These are phyloP conservation scores for Drosophila monieri DNA, from an alignment of 2,888 invertebrate species.

Conservation along the genomic window DNA sequence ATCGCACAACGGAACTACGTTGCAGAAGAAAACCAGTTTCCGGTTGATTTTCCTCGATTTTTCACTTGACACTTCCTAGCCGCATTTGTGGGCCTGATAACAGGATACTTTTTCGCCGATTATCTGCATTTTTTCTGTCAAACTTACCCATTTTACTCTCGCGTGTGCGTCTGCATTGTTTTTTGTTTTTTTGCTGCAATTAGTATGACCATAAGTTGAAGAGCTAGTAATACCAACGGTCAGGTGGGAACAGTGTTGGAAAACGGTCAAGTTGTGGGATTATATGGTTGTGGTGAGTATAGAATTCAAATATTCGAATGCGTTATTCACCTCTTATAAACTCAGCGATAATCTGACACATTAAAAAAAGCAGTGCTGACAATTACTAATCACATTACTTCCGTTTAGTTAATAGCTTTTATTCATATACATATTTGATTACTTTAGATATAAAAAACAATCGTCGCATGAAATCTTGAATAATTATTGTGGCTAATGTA, in stretches of 20 bases:
- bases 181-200: slow-evolving; percentile 51
- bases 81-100: neutral
- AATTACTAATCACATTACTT: neutral
- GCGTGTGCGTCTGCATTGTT: slow-evolving; percentile 67
- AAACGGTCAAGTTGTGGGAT: neutral
- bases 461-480: slow-evolving; percentile 52
- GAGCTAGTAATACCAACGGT: neutral
- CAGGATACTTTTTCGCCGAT: slow-evolving; percentile 29
- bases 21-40: slow-evolving; percentile 46
- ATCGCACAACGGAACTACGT: slow-evolving; percentile 52
- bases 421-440: slow-evolving; percentile 35
- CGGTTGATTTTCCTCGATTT: neutral
- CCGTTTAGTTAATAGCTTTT: slow-evolving; percentile 24
- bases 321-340: neutral
- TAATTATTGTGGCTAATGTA: slow-evolving; percentile 17
- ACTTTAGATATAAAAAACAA: slow-evolving; percentile 43
- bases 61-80: slow-evolving; percentile 1
- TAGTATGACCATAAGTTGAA: slow-evolving; percentile 16
- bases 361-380: too few species aligned
- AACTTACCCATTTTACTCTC: slow-evolving; percentile 75
- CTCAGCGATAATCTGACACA: neutral
- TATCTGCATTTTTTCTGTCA: slow-evolving; percentile 62
- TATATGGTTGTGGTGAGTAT: neutral
- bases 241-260: slow-evolving; percentile 4
- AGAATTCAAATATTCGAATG: neutral